phyloP scores from a whole-genome alignment of 2,888 invertebrate genomes.

The Calameuta idolon region DNA sequence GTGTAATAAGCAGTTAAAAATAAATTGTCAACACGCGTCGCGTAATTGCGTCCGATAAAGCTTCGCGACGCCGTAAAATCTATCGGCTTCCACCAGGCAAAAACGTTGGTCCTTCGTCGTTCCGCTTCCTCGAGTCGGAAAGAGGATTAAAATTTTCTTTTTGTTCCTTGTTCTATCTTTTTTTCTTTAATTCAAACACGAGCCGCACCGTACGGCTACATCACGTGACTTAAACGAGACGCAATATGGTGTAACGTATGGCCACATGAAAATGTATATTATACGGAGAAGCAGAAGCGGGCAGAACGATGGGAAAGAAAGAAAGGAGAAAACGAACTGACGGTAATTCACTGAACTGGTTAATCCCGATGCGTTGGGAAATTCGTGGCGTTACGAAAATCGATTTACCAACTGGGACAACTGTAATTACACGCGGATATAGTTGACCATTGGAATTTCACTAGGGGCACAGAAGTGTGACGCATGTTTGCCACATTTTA shows the following conservation, averaged over 20 bases:
- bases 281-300: not conserved
- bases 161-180: not conserved
- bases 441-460: not conserved
- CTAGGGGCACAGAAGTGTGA: not conserved
- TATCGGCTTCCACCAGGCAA: not conserved
- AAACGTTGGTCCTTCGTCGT: not conserved
- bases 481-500: not conserved
- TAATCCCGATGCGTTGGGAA: not conserved
- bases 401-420: not conserved
- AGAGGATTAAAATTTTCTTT: not conserved
- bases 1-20: slow-evolving; percentile 25
- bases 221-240: not conserved
- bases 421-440: not conserved
- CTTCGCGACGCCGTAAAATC: not conserved
- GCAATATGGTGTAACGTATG: not conserved
- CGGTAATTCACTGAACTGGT: not conserved
- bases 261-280: not conserved
- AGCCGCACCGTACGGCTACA: not conserved
- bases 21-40: slow-evolving; percentile 26
- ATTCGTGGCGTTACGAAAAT: not conserved
- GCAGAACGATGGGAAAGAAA: not conserved
- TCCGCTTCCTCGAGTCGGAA: not conserved
- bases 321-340: not conserved
- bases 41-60: not conserved
- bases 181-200: not conserved